A percentile compares a stretch with the other conserved stretches of the same genome.
phyloP scores from a whole-genome alignment of 2,888 invertebrate species.

The Mimumesa dahlbomi region DNA sequence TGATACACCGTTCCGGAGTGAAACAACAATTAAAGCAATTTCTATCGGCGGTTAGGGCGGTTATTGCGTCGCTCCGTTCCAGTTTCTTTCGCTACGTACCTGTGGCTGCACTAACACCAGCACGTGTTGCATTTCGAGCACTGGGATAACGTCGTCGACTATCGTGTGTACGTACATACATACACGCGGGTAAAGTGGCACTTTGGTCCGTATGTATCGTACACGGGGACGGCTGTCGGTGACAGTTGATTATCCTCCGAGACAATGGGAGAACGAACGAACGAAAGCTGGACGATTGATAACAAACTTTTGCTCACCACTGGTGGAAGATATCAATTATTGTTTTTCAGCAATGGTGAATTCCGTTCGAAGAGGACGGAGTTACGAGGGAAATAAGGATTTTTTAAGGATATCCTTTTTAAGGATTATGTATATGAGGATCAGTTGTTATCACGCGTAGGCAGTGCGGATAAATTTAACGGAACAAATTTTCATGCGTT shows the following conservation, averaged over 20 bases:
- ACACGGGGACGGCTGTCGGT: background rate
- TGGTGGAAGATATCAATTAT: slow-evolving; percentile 45
- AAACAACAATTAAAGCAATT: too few relatives aligned
- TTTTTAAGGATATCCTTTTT: too few relatives aligned
- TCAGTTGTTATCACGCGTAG: too few relatives aligned
- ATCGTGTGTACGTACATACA: slow-evolving; percentile 43
- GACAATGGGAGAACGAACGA: background rate
- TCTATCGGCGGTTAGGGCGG: slow-evolving; percentile 3
- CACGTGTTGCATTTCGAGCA: slow-evolving; percentile 58
- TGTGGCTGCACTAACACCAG: slow-evolving; percentile 59
- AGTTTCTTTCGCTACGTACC: slow-evolving; percentile 47
- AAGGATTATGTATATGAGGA: too few relatives aligned
- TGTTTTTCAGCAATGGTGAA: slow-evolving; percentile 47
- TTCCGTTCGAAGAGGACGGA: too few relatives aligned
- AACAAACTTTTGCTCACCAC: slow-evolving; percentile 18
- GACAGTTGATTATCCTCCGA: background rate
- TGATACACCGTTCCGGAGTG: too few relatives aligned
- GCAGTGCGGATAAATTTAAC: too few relatives aligned
- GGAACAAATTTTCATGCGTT: too few relatives aligned
- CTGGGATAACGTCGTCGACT: slow-evolving; percentile 40
- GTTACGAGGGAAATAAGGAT: too few relatives aligned
- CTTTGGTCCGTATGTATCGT: background rate
- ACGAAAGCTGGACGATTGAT: background rate
- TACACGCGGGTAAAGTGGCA: slow-evolving; percentile 3
- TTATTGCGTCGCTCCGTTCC: slow-evolving; percentile 58